Conservation (phyloP, 2,888 invertebrate species). For the Helobdella robusta region DNA sequence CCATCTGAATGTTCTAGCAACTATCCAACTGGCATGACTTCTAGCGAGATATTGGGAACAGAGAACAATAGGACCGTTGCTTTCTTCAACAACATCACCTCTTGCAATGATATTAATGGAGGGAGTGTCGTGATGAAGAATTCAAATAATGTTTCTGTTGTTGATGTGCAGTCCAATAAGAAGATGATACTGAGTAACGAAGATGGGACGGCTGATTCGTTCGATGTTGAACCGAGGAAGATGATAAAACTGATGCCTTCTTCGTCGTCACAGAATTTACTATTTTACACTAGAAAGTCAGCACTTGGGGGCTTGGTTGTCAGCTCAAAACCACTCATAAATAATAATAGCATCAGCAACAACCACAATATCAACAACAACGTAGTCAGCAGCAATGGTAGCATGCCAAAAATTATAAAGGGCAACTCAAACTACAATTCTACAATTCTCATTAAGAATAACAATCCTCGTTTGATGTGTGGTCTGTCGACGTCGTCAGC, state of each 20-base stretch:
- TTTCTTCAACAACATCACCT: neutral
- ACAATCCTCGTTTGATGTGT: neutral
- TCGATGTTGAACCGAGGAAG: conserved; percentile 4
- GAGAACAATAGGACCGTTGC: neutral
- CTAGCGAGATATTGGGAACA: too few relatives aligned
- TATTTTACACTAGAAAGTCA: conserved; percentile 9
- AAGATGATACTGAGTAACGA: neutral
- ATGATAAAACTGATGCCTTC: conserved; percentile 11
- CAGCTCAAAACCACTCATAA: neutral
- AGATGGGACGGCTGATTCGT: neutral
- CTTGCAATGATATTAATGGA: neutral
- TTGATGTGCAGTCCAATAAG: neutral
- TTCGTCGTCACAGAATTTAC: conserved; percentile 15
- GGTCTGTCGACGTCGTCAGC: too few relatives aligned
- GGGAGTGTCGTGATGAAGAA: too few relatives aligned
- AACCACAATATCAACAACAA: conserved; percentile 6
- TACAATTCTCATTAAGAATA: neutral
- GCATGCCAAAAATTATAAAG: too few relatives aligned
- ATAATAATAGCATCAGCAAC: neutral
- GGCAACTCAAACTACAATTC: neutral
- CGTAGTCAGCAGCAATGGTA: neutral
- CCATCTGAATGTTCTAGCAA: too few relatives aligned
- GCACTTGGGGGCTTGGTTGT: conserved; percentile 14
- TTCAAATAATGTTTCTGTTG: too few relatives aligned
- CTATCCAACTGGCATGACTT: too few relatives aligned